These are phyloP conservation scores for Alethe castanea DNA, from an alignment of 2,113 vertebrate species.

Conservation along the genomic window DNA sequence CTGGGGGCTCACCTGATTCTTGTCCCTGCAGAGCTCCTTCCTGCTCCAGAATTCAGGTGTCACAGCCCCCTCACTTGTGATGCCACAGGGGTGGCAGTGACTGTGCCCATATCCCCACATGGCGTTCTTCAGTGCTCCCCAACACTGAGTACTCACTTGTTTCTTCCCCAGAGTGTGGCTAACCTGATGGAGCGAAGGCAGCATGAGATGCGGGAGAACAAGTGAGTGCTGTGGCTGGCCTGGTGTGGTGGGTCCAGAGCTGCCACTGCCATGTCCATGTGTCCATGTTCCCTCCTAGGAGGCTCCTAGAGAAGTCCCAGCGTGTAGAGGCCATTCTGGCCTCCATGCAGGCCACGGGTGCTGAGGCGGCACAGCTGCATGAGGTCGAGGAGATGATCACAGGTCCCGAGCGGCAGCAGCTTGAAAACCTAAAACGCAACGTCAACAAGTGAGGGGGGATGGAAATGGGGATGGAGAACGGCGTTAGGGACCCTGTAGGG, in stretches of 20 bases:
- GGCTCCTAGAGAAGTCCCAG: constrained; percentile 94
- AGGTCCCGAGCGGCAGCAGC: constrained; percentile 87
- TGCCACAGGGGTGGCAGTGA: too few relatives aligned
- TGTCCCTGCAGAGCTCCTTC: background rate
- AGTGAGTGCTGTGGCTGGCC: constrained; percentile 52
- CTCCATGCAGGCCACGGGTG: constrained; percentile 90
- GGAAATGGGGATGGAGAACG: background rate
- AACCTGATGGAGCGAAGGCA: constrained; percentile 91
- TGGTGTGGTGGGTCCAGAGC: rapidly evolving
- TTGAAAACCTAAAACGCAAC: constrained; percentile 84
- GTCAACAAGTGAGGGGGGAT: constrained; percentile 84
- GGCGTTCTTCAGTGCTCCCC: background rate
- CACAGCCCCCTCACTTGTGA: background rate
- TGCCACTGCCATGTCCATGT: rapidly evolving
- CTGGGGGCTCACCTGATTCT: background rate
- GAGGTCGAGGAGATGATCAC: constrained; percentile 99
- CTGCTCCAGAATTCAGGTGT: background rate
- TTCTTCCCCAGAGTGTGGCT: constrained; percentile 80
- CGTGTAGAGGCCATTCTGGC: constrained; percentile 93
- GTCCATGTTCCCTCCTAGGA: constrained; percentile 53
- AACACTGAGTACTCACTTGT: background rate
- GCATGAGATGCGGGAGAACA: constrained; percentile 90
- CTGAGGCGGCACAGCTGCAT: constrained; percentile 84
- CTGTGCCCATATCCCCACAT: rapidly evolving
- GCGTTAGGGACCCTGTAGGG: rapidly evolving